Conservation (phyloP, 2,113 vertebrate species). For the Brienomyrus longianalis region DNA sequence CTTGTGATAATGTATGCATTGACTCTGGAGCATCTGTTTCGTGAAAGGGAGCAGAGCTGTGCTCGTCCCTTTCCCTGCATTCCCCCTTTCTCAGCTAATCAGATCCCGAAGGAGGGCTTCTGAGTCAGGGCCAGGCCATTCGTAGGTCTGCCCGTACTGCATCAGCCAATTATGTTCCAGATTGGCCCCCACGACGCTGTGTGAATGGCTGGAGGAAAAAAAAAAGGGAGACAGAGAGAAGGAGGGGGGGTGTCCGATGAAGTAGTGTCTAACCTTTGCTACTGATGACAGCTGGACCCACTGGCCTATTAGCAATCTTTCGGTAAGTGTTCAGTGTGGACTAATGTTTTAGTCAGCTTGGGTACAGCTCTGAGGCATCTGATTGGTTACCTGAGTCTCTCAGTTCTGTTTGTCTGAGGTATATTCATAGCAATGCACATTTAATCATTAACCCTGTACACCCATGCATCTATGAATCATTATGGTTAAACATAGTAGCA, state of each 20-base stretch:
- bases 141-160: conserved; percentile 59
- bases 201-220: conserved; percentile 62
- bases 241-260: conserved; percentile 59
- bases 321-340: conserved; percentile 41
- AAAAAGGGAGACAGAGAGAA: conserved; percentile 57
- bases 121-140: conserved; percentile 65
- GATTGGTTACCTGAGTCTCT: conserved; percentile 68
- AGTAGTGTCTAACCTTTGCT: conserved; percentile 56
- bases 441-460: conserved; percentile 48
- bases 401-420: conserved; percentile 58
- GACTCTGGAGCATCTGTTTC: conserved; percentile 57
- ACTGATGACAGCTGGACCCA: conserved; percentile 43
- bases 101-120: conserved; percentile 64
- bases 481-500: conserved; percentile 29
- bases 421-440: conserved; percentile 59
- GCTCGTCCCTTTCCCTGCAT: conserved; percentile 52
- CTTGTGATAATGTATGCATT: conserved; percentile 46
- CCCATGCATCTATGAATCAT: conserved; percentile 35
- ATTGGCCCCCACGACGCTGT: conserved; percentile 70
- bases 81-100: conserved; percentile 69
- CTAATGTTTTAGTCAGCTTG: conserved; percentile 36
- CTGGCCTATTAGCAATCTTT: conserved; percentile 48
- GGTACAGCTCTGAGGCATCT: conserved; percentile 59
- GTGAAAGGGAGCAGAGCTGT: conserved; percentile 48
- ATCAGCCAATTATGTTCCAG: conserved; percentile 71